phyloP scores from a whole-genome alignment of 1,140 invertebrate species.

The Tetramorium simillimum region DNA sequence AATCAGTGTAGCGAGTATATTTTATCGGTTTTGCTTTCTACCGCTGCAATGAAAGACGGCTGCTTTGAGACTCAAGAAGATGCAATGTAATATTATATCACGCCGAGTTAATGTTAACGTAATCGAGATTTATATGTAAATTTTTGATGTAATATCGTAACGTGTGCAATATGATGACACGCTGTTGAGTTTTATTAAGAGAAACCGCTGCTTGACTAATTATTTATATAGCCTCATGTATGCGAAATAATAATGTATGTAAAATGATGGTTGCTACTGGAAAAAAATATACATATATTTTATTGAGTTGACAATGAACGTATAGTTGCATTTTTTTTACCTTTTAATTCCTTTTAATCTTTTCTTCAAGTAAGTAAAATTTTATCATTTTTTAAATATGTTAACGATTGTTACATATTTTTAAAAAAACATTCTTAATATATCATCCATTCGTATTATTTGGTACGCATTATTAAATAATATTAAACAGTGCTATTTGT shows the following conservation, averaged over 20 bases:
- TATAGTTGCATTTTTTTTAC: constrained; percentile 61
- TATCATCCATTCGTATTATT: background rate
- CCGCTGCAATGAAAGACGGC: background rate
- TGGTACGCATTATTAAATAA: background rate
- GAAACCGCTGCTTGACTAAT: constrained; percentile 53
- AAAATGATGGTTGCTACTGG: constrained; percentile 50
- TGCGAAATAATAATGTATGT: constrained; percentile 49
- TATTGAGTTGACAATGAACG: constrained; percentile 70
- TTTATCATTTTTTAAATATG: no score
- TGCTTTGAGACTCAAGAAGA: background rate
- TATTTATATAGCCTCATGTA: constrained; percentile 49
- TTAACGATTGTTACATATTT: background rate
- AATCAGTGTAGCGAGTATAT: background rate
- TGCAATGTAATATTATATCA: constrained; percentile 48
- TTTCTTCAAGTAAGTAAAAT: background rate
- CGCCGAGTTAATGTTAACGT: constrained; percentile 28
- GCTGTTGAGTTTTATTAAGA: constrained; percentile 45
- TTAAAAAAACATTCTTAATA: background rate
- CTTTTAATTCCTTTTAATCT: constrained; percentile 32
- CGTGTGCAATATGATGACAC: constrained; percentile 41
- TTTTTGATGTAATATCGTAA: constrained; percentile 47
- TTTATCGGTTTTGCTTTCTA: constrained; percentile 35
- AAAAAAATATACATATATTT: constrained; percentile 76
- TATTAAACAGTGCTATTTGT: background rate
- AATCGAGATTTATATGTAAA: constrained; percentile 57